phyloP scores from a whole-genome alignment of 2,113 vertebrate genomes.

The Petrocephalus microphthalmus region DNA sequence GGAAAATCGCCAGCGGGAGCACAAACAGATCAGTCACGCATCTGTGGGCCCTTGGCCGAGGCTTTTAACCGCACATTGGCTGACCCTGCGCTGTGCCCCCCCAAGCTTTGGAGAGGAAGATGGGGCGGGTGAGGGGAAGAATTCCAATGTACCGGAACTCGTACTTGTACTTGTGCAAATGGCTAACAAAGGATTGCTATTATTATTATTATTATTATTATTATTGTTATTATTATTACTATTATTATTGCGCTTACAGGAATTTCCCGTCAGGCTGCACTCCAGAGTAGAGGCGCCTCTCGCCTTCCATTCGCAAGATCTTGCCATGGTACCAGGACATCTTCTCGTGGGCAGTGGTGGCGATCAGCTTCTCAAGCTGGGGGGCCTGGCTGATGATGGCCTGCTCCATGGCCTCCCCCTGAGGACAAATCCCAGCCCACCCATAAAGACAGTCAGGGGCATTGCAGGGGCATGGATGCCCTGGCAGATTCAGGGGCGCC shows the following conservation, averaged over 20 bases:
- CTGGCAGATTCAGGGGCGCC: not conserved
- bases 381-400: constrained; percentile 93
- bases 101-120: not conserved
- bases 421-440: not conserved
- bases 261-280: constrained; percentile 89
- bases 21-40: not conserved
- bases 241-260: constrained; percentile 64
- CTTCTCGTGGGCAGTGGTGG: constrained; percentile 86
- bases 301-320: constrained; percentile 70
- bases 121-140: not conserved
- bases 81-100: not conserved
- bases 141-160: not conserved
- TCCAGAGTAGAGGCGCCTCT: constrained; percentile 77
- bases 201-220: no score
- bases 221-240: no score
- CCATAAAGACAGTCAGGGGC: not conserved
- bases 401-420: constrained; percentile 90
- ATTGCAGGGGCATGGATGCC: not conserved
- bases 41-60: not conserved
- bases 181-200: not conserved
- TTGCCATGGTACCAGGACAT: constrained; percentile 85
- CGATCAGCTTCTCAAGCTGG: constrained; percentile 90
- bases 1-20: not conserved
- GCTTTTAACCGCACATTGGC: not conserved
- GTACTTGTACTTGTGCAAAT: not conserved